These are phyloP conservation scores for Montipora cactus DNA, from an alignment of 64 coral and sea anemone genomes.

Conservation along the genomic window DNA sequence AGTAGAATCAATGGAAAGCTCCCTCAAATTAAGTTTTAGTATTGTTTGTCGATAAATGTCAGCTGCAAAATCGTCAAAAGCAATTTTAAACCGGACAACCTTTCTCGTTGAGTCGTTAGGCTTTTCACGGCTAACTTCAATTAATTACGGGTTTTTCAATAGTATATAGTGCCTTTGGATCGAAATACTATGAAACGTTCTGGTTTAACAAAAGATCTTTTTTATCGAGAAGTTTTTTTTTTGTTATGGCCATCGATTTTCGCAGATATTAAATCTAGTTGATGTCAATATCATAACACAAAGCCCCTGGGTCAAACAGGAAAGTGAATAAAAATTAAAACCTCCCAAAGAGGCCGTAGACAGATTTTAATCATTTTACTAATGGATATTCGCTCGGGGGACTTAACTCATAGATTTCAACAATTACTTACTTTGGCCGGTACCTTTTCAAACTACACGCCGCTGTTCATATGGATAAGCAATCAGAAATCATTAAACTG, in stretches of 20 bases:
- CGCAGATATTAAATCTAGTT: neutral
- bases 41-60: neutral
- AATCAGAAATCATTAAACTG: conserved; percentile 15
- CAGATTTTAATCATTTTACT: neutral
- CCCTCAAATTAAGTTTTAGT: neutral
- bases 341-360: neutral
- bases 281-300: neutral
- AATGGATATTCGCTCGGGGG: neutral
- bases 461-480: neutral
- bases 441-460: neutral
- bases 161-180: neutral
- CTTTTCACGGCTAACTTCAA: neutral
- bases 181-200: neutral
- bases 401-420: conserved; percentile 6
- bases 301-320: neutral
- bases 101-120: neutral
- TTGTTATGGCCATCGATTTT: neutral
- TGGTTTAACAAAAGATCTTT: neutral
- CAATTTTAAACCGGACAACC: conserved; percentile 1
- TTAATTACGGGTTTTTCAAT: neutral
- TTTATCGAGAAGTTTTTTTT: neutral
- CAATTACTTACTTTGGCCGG: conserved; percentile 9
- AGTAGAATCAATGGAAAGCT: neutral
- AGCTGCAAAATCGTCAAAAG: neutral
- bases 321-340: neutral